Conservation (phyloP, 2,797 vertebrate species). For the Yasuhikotakia modesta region DNA sequence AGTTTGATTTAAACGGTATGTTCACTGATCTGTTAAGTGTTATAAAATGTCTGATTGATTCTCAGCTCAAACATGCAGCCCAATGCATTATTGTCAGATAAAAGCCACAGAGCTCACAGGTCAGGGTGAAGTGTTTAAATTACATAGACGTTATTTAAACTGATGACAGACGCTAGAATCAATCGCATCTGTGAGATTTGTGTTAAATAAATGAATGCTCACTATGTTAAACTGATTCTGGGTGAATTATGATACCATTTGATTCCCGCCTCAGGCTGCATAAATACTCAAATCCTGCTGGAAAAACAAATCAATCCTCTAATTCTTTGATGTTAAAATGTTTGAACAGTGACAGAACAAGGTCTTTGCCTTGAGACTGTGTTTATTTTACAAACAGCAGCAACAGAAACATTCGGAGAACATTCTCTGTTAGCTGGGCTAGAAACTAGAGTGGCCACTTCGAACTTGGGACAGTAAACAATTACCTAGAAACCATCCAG, state of each 20-base stretch:
- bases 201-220: too few relatives aligned
- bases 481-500: too few relatives aligned
- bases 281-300: too few relatives aligned
- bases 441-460: background rate
- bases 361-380: slow-evolving; percentile 18
- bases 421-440: too few relatives aligned
- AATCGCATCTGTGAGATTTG: background rate
- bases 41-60: slow-evolving; percentile 40
- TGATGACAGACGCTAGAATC: background rate
- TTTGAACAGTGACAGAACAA: background rate
- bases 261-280: too few relatives aligned
- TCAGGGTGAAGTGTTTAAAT: too few relatives aligned
- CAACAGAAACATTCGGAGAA: background rate
- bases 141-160: background rate
- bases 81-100: background rate
- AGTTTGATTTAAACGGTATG: slow-evolving; percentile 17
- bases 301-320: background rate
- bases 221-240: too few relatives aligned
- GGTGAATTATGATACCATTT: too few relatives aligned
- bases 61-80: slow-evolving; percentile 2
- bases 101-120: background rate
- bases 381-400: slow-evolving; percentile 25
- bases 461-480: too few relatives aligned
- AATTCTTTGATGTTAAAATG: background rate
- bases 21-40: slow-evolving; percentile 36